Evolutionary conservation across 2,888 invertebrate species (phyloP).

Genomic region (Eristalinus aeneus): DNA sequence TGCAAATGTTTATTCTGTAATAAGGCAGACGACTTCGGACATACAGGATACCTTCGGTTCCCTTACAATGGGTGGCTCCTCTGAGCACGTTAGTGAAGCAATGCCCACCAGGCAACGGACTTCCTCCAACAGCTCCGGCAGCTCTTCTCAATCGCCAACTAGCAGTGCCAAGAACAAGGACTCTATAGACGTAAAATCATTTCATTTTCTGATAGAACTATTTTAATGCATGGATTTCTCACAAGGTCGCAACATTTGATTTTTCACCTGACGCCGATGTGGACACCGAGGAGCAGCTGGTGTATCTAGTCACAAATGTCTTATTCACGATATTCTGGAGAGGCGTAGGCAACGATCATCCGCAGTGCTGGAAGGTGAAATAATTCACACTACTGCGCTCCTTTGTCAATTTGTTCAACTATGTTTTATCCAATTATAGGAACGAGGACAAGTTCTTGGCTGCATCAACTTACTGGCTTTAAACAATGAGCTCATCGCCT

Average conservation of each 20-base stretch:
- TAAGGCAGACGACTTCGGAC: slow-evolving; percentile 81
- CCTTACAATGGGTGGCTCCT: slow-evolving; percentile 75
- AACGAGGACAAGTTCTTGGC: slow-evolving; percentile 83
- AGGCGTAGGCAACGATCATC: slow-evolving; percentile 83
- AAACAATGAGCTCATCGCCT: slow-evolving; percentile 82
- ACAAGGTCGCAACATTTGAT: slow-evolving; percentile 73
- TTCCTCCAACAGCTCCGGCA: slow-evolving; percentile 78
- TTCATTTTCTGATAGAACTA: background rate
- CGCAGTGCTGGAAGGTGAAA: slow-evolving; percentile 82
- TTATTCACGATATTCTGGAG: slow-evolving; percentile 84
- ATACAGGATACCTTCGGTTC: slow-evolving; percentile 81
- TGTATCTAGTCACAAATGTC: slow-evolving; percentile 83
- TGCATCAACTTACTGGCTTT: slow-evolving; percentile 83
- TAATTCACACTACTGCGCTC: no score
- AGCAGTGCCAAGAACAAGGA: slow-evolving; percentile 75
- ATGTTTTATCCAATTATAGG: slow-evolving; percentile 67
- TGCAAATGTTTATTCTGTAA: slow-evolving; percentile 81
- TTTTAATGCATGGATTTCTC: background rate
- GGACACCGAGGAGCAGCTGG: slow-evolving; percentile 83
- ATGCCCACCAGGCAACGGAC: slow-evolving; percentile 72
- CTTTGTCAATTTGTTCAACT: no score
- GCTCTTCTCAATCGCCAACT: slow-evolving; percentile 77
- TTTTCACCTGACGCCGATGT: slow-evolving; percentile 78
- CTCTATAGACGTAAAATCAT: slow-evolving; percentile 74
- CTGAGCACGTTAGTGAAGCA: slow-evolving; percentile 73